A percentile compares a stretch with the other conserved stretches of the same genome.
Conservation (phyloP, 1,140 invertebrate genomes). For the Mycetomoellerius zeteki region DNA sequence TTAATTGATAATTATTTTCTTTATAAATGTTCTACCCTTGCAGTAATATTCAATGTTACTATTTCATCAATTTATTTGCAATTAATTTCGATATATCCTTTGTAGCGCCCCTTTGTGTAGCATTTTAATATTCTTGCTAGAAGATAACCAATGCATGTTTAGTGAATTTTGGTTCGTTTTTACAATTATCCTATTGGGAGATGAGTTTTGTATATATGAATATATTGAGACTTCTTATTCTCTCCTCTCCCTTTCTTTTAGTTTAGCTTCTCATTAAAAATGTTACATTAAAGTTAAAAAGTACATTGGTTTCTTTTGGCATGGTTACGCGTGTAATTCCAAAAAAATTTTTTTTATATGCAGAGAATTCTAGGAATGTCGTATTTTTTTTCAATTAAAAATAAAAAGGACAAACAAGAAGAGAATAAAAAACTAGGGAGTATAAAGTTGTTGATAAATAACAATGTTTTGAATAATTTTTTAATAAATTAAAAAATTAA, state of each 20-base stretch:
- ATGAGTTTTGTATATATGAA: slow-evolving; percentile 15
- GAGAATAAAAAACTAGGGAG: neutral
- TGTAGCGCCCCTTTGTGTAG: neutral
- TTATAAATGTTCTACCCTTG: slow-evolving; percentile 2
- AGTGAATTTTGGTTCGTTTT: slow-evolving; percentile 33
- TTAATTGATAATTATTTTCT: slow-evolving; percentile 30
- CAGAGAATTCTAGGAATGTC: slow-evolving; percentile 15
- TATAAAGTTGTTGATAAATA: neutral
- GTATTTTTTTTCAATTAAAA: neutral
- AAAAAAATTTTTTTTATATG: neutral
- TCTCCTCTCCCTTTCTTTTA: neutral
- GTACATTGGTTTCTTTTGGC: slow-evolving; percentile 48
- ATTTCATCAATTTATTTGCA: slow-evolving; percentile 35
- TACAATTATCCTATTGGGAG: neutral
- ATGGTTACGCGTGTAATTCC: slow-evolving; percentile 38
- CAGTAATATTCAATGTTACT: slow-evolving; percentile 20
- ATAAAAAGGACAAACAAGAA: neutral
- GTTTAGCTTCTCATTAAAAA: slow-evolving; percentile 16
- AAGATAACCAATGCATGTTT: slow-evolving; percentile 53
- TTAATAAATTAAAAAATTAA: neutral
- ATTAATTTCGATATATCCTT: slow-evolving; percentile 1
- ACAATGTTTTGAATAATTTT: neutral
- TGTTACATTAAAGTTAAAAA: neutral
- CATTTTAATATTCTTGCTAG: slow-evolving; percentile 30
- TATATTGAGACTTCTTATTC: neutral